phyloP scores from a whole-genome alignment of 64 coral and sea anemone genomes.

The Platygyra sinensis region DNA sequence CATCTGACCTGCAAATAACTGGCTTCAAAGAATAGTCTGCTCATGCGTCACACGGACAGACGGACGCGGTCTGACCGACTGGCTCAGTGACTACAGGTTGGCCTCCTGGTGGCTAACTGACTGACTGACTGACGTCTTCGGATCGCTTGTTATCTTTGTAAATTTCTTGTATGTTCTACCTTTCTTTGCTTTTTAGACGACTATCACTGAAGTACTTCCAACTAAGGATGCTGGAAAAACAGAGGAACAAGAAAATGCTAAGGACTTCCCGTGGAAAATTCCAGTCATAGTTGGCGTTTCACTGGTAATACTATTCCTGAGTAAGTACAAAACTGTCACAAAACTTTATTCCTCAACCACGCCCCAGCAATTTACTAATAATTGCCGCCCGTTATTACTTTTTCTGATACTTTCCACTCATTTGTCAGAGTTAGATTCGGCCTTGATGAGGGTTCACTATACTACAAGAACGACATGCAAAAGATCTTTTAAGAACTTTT shows the following conservation, averaged over 20 bases:
- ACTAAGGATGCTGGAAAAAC: neutral
- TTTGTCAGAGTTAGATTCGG: too few relatives aligned
- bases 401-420: neutral
- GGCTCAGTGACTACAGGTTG: too few relatives aligned
- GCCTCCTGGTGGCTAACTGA: too few relatives aligned
- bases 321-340: neutral
- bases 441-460: too few relatives aligned
- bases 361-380: neutral
- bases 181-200: neutral
- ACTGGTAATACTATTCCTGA: neutral
- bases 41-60: neutral
- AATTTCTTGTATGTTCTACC: neutral
- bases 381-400: neutral
- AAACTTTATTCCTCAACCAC: neutral
- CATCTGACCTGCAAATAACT: too few relatives aligned
- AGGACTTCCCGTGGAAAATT: conserved; percentile 1
- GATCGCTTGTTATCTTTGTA: neutral
- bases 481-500: too few relatives aligned
- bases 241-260: neutral
- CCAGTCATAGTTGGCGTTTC: neutral
- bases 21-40: neutral
- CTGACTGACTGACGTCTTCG: too few relatives aligned
- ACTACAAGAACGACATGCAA: too few relatives aligned
- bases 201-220: neutral
- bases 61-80: neutral